These are phyloP conservation scores for Hoplodrina ambigua DNA, from an alignment of 2,888 invertebrate genomes.

Conservation along the genomic window DNA sequence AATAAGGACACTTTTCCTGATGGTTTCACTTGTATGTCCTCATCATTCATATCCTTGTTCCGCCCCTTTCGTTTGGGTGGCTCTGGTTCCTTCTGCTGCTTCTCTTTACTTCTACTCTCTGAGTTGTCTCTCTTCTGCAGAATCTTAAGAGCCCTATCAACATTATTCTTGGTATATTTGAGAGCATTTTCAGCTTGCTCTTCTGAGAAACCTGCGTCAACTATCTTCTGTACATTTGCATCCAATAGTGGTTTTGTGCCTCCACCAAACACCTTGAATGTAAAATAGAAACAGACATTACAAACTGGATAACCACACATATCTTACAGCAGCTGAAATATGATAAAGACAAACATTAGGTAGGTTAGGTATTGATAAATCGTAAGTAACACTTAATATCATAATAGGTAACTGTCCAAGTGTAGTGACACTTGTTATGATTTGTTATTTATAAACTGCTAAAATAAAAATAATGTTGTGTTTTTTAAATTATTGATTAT, in stretches of 20 bases:
- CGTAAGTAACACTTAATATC: neutral
- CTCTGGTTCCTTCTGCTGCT: constrained; percentile 82
- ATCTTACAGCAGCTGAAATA: neutral
- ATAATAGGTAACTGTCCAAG: too few relatives aligned
- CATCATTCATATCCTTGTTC: constrained; percentile 86
- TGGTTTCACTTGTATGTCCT: constrained; percentile 92
- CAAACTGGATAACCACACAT: neutral
- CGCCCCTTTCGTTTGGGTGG: constrained; percentile 86
- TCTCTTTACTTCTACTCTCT: constrained; percentile 85
- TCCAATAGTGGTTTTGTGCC: constrained; percentile 93
- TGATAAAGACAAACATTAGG: neutral
- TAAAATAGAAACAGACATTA: constrained; percentile 9
- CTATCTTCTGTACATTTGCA: constrained; percentile 94
- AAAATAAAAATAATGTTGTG: too few relatives aligned
- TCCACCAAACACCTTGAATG: constrained; percentile 90
- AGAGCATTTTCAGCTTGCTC: constrained; percentile 94
- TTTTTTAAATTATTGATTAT: too few relatives aligned
- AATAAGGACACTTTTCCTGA: constrained; percentile 95
- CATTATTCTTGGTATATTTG: constrained; percentile 93
- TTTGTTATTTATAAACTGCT: too few relatives aligned
- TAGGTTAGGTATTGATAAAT: too few relatives aligned
- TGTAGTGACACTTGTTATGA: too few relatives aligned
- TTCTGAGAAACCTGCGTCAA: constrained; percentile 94
- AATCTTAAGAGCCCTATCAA: constrained; percentile 93
- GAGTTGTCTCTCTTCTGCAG: constrained; percentile 91